phyloP scores from a whole-genome alignment of 2,888 invertebrate species.

The Chrysolina oricalcia region DNA sequence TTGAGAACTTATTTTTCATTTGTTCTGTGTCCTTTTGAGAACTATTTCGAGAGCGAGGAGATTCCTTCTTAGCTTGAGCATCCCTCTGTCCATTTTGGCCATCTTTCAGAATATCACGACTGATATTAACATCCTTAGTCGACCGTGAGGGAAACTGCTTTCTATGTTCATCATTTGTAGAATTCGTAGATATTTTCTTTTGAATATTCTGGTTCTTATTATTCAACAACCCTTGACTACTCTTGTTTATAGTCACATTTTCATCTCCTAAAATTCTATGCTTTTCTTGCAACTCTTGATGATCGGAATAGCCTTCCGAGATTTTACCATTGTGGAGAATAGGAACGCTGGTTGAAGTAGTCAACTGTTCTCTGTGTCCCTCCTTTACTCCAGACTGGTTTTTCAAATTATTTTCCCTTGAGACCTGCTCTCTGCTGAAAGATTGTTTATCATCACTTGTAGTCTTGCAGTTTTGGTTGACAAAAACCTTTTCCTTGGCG shows the following conservation, averaged over 20 bases:
- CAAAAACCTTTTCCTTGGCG: too few relatives aligned
- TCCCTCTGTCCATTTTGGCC: background rate
- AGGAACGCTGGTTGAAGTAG: background rate
- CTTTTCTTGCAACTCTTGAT: background rate
- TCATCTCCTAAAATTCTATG: background rate
- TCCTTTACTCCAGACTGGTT: background rate
- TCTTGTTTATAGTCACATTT: background rate
- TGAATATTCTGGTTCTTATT: background rate
- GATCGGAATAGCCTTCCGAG: background rate
- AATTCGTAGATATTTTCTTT: background rate
- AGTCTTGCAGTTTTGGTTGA: too few relatives aligned
- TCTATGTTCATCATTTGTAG: background rate
- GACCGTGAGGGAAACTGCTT: background rate
- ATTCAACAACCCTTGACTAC: background rate
- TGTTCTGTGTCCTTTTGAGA: background rate
- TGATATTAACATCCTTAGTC: background rate
- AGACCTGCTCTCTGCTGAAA: too few relatives aligned
- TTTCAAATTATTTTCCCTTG: background rate
- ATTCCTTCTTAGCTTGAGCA: background rate
- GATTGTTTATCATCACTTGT: too few relatives aligned
- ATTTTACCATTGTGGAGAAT: background rate
- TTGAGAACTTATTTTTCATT: background rate
- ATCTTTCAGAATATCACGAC: background rate
- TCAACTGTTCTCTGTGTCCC: background rate
- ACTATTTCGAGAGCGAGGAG: background rate